Evolutionary conservation across 2,797 vertebrate genomes (phyloP), one percentile per base, ranked within the genome.

Genomic region (Meda fulgida): DNA sequence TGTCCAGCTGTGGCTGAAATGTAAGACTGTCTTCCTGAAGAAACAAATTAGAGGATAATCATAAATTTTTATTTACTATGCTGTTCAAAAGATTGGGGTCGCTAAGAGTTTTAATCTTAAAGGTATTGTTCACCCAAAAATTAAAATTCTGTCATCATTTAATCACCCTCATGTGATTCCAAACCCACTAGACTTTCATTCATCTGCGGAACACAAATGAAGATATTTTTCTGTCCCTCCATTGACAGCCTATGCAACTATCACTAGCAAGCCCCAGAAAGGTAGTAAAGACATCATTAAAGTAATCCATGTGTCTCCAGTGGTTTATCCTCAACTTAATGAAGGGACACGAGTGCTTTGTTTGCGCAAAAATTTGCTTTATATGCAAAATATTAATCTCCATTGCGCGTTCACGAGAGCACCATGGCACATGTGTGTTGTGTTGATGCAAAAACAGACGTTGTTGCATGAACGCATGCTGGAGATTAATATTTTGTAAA

Each of bases 11-110:
- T 46, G 91, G 92, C 82, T 95, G 93, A 86, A 95, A 96, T 9
- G 93, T 95, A 88, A 96, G 91, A 88, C 96, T 96, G 88, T 97
- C 96, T 53, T 97, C 95, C 97, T 97, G 87, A 77, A 73, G 26
- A 82, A 60, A 85, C 36, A 86, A 31, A 85, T 16, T 6, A 38
- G 43, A 34, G 9, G 1, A 29, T 31, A 26, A 48, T 46, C 9
- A 34, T 38, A 29, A 51, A 36, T 55, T 66, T 23, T 29, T 18
- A 29, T 19, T 43, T 63, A 38, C 31, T 4, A 46, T 16, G 40
- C 21, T 6, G 10, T 70, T 16, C 14, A 72, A 72, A 8, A 51
- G 14, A 21, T 38, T 55, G 16, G 6, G 29, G 29, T 36, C 5
- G 7, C n/a, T 29, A 14, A 0, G 5, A 14, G 55, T n/a, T 43